Conservation (phyloP, 2,113 vertebrate genomes). For the Barnardius zonarius region DNA sequence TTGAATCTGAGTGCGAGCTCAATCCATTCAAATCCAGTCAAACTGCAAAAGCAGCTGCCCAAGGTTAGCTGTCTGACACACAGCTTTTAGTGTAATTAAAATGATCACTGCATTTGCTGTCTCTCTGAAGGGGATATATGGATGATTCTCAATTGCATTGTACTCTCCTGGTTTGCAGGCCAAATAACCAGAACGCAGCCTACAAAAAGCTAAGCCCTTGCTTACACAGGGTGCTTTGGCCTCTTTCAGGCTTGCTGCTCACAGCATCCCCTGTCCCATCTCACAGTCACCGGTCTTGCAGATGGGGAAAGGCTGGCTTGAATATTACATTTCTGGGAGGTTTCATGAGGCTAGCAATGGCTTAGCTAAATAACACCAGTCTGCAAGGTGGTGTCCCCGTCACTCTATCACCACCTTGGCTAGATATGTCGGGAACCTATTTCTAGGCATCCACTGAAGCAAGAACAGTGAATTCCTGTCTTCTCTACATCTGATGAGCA, state of each 20-base stretch:
- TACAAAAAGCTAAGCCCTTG: background rate
- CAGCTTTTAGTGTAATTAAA: background rate
- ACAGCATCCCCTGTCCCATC: background rate
- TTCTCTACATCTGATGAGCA: background rate
- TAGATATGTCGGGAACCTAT: background rate
- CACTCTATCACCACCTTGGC: background rate
- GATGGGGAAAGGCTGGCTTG: background rate
- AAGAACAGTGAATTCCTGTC: background rate
- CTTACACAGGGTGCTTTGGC: rapidly evolving
- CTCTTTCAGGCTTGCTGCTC: background rate
- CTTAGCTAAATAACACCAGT: background rate
- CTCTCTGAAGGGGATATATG: background rate
- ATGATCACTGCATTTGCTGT: background rate
- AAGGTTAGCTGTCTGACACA: background rate
- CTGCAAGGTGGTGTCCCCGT: rapidly evolving
- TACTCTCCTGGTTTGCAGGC: background rate
- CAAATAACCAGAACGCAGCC: background rate
- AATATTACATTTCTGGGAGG: background rate
- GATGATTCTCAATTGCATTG: background rate
- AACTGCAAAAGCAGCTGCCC: background rate
- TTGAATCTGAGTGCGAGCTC: background rate
- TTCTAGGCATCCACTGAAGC: background rate
- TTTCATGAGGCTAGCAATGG: too few species aligned
- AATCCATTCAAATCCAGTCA: background rate
- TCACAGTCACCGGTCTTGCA: rapidly evolving